These are phyloP conservation scores for Buteo buteo DNA, from an alignment of 2,113 vertebrate species.

Conservation along the genomic window DNA sequence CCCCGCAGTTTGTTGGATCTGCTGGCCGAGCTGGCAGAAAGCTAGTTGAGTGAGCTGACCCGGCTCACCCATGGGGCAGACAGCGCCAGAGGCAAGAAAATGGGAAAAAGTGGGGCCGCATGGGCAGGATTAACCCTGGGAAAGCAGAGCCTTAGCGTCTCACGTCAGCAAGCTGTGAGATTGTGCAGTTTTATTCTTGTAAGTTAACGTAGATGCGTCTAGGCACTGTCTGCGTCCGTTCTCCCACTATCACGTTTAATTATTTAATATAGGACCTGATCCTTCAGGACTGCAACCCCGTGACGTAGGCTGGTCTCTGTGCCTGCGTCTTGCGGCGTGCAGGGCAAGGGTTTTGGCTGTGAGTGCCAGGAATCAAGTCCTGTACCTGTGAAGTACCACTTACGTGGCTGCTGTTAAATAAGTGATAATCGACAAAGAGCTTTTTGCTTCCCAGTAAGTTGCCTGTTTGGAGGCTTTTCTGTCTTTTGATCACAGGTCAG, in stretches of 20 bases:
- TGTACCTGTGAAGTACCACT: neutral
- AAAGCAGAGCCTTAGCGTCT: neutral
- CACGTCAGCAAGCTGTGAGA: neutral
- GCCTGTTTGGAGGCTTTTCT: neutral
- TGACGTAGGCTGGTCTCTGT: neutral
- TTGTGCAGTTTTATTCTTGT: neutral
- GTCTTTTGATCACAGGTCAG: neutral
- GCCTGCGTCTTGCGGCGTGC: neutral
- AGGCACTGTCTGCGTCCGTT: neutral
- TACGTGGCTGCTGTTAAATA: neutral
- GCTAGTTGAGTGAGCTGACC: neutral
- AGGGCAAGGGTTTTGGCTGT: neutral
- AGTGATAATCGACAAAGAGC: neutral
- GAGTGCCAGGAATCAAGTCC: neutral
- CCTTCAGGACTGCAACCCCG: neutral
- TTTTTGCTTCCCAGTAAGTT: neutral
- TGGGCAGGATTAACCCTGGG: neutral
- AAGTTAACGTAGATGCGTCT: neutral
- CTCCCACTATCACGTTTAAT: neutral
- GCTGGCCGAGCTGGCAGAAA: neutral
- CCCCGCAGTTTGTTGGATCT: neutral
- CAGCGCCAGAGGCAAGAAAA: neutral
- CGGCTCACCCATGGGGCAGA: neutral
- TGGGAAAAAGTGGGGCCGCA: neutral
- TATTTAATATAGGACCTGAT: neutral